Evolutionary conservation across 2,113 vertebrate genomes (phyloP).

Genomic region (Zeus faber): DNA sequence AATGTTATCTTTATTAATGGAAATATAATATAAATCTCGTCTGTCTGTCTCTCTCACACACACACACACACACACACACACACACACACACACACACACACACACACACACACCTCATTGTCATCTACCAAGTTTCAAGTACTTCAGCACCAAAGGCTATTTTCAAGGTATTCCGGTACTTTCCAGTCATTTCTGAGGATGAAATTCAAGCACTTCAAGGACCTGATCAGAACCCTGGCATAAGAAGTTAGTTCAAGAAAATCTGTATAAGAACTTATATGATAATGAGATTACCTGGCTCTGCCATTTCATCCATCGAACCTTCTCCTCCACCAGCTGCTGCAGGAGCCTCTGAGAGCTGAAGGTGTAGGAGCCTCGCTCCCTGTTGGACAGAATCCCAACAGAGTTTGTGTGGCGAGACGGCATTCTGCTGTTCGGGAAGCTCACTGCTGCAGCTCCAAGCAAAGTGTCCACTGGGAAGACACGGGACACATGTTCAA

Average conservation of each 20-base stretch:
- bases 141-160: too few species aligned
- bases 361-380: slow-evolving; percentile 85
- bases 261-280: too few species aligned
- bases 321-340: slow-evolving; percentile 97
- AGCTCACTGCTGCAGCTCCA: too few species aligned
- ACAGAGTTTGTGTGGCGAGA: slow-evolving; percentile 95
- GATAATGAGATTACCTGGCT: slow-evolving; percentile 83
- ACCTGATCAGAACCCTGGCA: not conserved
- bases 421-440: slow-evolving; percentile 78
- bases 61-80: not conserved
- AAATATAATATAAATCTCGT: too few species aligned
- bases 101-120: too few species aligned
- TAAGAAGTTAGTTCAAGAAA: not conserved
- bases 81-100: too few species aligned
- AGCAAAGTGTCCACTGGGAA: too few species aligned
- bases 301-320: slow-evolving; percentile 98
- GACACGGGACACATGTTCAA: too few species aligned
- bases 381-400: slow-evolving; percentile 89
- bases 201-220: not conserved
- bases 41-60: too few species aligned
- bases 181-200: not conserved
- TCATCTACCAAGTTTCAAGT: too few species aligned
- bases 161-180: not conserved
- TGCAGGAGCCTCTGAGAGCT: slow-evolving; percentile 92
- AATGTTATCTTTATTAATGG: too few species aligned